Conservation (phyloP, 2,113 vertebrate genomes). For the Arvicanthis niloticus region DNA sequence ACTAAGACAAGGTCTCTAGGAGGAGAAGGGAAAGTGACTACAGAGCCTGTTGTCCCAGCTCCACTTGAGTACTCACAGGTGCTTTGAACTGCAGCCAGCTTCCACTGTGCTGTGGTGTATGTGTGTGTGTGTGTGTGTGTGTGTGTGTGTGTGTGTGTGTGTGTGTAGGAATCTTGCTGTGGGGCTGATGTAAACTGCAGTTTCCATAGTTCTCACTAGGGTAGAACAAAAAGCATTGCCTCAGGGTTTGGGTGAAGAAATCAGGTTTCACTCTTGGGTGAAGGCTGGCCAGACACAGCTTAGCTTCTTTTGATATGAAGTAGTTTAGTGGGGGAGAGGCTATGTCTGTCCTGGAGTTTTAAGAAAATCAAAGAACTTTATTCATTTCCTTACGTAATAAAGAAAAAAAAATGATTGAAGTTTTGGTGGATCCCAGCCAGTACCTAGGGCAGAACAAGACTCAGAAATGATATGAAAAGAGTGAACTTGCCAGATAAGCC, state of each 20-base stretch:
- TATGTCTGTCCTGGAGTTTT: constrained; percentile 58
- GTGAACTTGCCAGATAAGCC: constrained; percentile 20
- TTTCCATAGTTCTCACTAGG: not conserved
- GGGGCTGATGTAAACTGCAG: not conserved
- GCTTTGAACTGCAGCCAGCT: rapidly evolving
- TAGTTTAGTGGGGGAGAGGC: constrained; percentile 39
- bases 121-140: too few relatives aligned
- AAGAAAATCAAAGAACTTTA: constrained; percentile 60
- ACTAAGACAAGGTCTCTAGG: not conserved
- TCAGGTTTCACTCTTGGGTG: not conserved
- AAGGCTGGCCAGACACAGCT: constrained; percentile 14
- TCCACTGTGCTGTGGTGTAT: not conserved
- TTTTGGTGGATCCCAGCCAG: constrained; percentile 61
- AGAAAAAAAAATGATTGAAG: constrained; percentile 64
- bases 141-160: too few relatives aligned
- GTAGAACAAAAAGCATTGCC: not conserved
- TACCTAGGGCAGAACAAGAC: constrained; percentile 54
- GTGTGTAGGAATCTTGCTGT: not conserved
- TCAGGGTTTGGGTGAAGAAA: not conserved
- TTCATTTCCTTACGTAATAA: constrained; percentile 68
- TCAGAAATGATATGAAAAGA: constrained; percentile 60
- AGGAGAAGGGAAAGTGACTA: not conserved
- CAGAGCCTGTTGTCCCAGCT: not conserved
- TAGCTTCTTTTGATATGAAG: constrained; percentile 69
- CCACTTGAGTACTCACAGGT: not conserved